phyloP scores from a whole-genome alignment of 2,888 invertebrate genomes.

The Ormyrus labotus region DNA sequence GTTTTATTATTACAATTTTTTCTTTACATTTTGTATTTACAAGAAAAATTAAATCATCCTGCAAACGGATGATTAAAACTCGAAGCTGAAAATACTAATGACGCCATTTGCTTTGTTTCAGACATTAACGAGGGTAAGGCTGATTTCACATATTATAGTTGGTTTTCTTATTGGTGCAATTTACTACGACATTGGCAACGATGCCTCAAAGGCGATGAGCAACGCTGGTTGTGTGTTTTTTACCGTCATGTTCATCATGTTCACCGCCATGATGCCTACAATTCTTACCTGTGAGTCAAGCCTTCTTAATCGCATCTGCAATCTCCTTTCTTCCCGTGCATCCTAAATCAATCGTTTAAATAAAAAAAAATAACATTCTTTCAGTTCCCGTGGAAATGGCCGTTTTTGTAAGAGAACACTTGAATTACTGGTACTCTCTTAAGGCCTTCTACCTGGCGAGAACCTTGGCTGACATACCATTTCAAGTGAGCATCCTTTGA shows the following conservation, averaged over 20 bases:
- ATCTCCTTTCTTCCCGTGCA: too few species aligned
- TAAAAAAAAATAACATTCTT: conserved; percentile 59
- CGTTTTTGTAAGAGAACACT: conserved; percentile 94
- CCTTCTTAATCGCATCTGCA: background rate
- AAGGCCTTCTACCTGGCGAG: conserved; percentile 98
- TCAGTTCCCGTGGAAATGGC: conserved; percentile 97
- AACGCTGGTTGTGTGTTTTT: conserved; percentile 98
- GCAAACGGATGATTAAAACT: too few species aligned
- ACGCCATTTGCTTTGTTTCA: conserved; percentile 73
- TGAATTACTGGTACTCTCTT: conserved; percentile 97
- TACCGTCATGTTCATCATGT: conserved; percentile 97
- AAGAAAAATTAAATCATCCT: too few species aligned
- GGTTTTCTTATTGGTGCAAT: conserved; percentile 94
- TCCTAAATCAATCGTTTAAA: too few species aligned
- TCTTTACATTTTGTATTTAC: too few species aligned
- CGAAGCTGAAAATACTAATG: background rate
- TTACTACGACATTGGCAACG: conserved; percentile 94
- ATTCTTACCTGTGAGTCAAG: conserved; percentile 93
- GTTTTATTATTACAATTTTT: too few species aligned
- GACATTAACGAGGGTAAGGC: conserved; percentile 91
- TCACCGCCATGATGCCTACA: conserved; percentile 99
- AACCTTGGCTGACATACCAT: conserved; percentile 96
- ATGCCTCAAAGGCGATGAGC: conserved; percentile 95
- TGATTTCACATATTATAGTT: conserved; percentile 91
- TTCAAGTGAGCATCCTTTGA: conserved; percentile 83